Evolutionary conservation across 2,113 vertebrate genomes (phyloP), one percentile per base, ranked within the genome.

Genomic region (Dromaius novaehollandiae): DNA sequence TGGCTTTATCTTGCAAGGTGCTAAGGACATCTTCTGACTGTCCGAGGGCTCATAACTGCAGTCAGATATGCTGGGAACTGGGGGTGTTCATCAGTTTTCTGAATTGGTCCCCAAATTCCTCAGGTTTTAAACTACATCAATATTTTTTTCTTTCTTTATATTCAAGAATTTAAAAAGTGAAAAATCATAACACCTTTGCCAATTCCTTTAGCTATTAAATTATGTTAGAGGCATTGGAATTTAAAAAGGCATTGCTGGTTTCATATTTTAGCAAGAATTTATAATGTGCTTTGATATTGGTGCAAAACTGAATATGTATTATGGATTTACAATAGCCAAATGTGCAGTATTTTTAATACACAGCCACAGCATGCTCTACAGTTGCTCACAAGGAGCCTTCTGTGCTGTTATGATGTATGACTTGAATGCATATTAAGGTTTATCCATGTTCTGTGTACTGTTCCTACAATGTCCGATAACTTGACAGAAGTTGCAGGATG

Each of bases 401-500:
- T 89, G 82, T 96, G 86, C 92, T 89, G 91, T 95, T 94, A 94
- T 74, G 61, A 90, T 85, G 60, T 93, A 92, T n/a, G 77, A 93
- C 79, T 90, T 95, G 95, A 96, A 97, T 96, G 86, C 94, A 70
- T 96, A 96, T 95, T 97, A 96, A 96, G 87, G 81, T 93, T 86
- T 95, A 87, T 88, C 88, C 76, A 17, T 84, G 55, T 93, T 94
- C 25, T 92, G 8, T 78, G 77, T 77, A 44, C 38, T 90, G 90
- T 66, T 90, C 73, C 77, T 63, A 74, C 96, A 88, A 89, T 89
- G 65, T 89, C 82, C 48, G 70, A 5, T 83, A 94, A 75, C 83
- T 95, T 93, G 80, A 65, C 77, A 69, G 90, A 90, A 95, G 75
- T 95, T 97, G 87, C 79, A 0, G 19, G 61, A 96, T 97, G 86